phyloP scores from a whole-genome alignment of 2,888 invertebrate species.

The Lepidocyrtoides sp. region DNA sequence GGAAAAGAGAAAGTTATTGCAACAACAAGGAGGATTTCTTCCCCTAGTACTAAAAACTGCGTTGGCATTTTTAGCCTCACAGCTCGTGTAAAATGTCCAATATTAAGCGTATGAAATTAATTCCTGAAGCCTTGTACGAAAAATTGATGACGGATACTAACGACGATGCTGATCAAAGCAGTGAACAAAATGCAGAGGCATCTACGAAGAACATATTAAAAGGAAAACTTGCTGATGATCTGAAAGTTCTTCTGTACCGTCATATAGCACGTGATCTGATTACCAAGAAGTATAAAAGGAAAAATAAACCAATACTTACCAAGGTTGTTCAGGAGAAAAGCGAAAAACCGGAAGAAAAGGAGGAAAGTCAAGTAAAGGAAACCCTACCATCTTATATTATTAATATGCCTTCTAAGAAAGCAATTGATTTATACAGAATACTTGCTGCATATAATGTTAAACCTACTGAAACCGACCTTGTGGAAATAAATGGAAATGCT shows the following conservation, averaged over 20 bases:
- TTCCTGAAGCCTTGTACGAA: slow-evolving; percentile 3
- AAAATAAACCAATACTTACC: too few relatives aligned
- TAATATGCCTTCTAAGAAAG: slow-evolving; percentile 3
- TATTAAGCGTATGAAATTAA: background rate
- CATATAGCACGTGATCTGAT: too few relatives aligned
- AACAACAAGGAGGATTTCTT: slow-evolving; percentile 59
- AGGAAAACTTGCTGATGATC: slow-evolving; percentile 13
- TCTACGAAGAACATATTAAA: too few relatives aligned
- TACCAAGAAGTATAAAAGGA: too few relatives aligned
- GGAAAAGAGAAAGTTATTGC: slow-evolving; percentile 38
- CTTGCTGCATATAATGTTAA: too few relatives aligned
- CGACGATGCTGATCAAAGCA: background rate
- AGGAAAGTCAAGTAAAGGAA: too few relatives aligned
- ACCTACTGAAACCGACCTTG: too few relatives aligned
- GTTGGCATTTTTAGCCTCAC: background rate
- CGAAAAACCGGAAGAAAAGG: too few relatives aligned
- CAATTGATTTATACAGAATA: too few relatives aligned
- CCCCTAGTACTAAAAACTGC: slow-evolving; percentile 35
- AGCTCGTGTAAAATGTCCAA: background rate
- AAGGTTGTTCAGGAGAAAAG: too few relatives aligned
- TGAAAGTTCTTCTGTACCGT: slow-evolving; percentile 32
- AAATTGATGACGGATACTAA: background rate
- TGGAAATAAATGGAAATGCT: too few relatives aligned
- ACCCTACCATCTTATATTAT: background rate
- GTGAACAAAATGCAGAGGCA: background rate